A percentile compares a stretch with the other conserved stretches of the same genome.
Evolutionary conservation across 2,888 invertebrate species (phyloP).

Genomic region (Arrhopalites spinosus): DNA sequence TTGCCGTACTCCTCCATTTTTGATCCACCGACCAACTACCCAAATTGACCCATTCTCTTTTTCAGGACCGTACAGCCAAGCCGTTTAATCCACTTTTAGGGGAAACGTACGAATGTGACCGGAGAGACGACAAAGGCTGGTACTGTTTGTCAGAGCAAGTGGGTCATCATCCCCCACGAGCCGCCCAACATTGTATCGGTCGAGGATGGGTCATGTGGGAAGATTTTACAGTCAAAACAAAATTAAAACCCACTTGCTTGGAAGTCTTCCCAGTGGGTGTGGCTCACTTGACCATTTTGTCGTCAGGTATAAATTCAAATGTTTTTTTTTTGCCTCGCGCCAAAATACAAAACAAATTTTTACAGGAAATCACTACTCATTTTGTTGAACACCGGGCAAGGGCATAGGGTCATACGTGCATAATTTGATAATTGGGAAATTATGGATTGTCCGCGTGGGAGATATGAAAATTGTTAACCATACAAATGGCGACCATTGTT

Average conservation of each 20-base stretch:
- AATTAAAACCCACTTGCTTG: constrained; percentile 97
- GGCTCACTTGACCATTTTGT: constrained; percentile 64
- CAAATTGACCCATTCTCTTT: too few species aligned
- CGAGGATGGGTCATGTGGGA: constrained; percentile 93
- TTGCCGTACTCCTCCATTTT: constrained; percentile 70
- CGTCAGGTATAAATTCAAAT: too few species aligned
- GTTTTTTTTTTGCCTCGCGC: too few species aligned
- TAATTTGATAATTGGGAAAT: constrained; percentile 97
- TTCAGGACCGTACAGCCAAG: too few species aligned
- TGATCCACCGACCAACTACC: too few species aligned
- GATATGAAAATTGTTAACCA: constrained; percentile 97
- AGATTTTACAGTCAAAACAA: constrained; percentile 98
- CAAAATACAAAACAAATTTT: constrained; percentile 58
- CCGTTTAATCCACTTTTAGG: too few species aligned
- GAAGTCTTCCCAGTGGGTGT: constrained; percentile 72
- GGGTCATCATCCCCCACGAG: constrained; percentile 94
- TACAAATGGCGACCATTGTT: constrained; percentile 85
- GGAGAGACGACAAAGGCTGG: too few species aligned
- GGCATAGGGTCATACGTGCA: constrained; percentile 98
- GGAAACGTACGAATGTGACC: too few species aligned
- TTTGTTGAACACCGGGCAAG: constrained; percentile 75
- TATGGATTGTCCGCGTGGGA: constrained; percentile 99
- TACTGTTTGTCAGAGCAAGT: too few species aligned
- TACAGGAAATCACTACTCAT: constrained; percentile 86
- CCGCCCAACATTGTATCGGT: constrained; percentile 93